Conservation (phyloP, 1,140 invertebrate genomes). For the Drosophila equinoxialis region DNA sequence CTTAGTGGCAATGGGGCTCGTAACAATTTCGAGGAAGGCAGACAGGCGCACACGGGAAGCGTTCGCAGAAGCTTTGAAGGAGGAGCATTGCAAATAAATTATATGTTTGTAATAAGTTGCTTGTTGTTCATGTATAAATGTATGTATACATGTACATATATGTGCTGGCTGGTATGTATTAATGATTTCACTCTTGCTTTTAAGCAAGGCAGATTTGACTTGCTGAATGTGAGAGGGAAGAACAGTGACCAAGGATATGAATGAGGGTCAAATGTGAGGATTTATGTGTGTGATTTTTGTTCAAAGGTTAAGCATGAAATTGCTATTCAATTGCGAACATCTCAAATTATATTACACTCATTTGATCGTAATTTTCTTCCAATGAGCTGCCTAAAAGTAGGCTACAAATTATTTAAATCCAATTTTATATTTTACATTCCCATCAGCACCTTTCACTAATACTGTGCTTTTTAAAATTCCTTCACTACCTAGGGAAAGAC, state of each 20-base stretch:
- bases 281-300: neutral
- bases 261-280: conserved; percentile 27
- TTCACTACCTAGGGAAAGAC: neutral
- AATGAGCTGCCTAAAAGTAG: conserved; percentile 24
- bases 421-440: neutral
- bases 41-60: neutral
- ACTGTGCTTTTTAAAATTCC: conserved; percentile 24
- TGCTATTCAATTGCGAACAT: conserved; percentile 7
- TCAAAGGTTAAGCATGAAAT: neutral
- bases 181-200: conserved; percentile 40
- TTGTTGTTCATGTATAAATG: conserved; percentile 4
- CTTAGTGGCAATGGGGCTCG: conserved; percentile 57
- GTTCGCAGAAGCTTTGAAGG: neutral
- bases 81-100: conserved; percentile 54
- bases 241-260: neutral
- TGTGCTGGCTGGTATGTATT: conserved; percentile 13
- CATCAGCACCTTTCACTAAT: conserved; percentile 5
- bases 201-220: conserved; percentile 1
- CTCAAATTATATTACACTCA: neutral
- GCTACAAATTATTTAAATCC: neutral
- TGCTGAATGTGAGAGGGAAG: conserved; percentile 1
- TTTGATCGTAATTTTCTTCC: neutral
- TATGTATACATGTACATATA: neutral
- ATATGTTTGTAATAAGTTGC: conserved; percentile 59
- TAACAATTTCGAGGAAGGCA: conserved; percentile 59